A percentile compares a stretch with the other conserved stretches of the same genome.
phyloP scores from a whole-genome alignment of 2,888 invertebrate species.

The Drosophila dives region DNA sequence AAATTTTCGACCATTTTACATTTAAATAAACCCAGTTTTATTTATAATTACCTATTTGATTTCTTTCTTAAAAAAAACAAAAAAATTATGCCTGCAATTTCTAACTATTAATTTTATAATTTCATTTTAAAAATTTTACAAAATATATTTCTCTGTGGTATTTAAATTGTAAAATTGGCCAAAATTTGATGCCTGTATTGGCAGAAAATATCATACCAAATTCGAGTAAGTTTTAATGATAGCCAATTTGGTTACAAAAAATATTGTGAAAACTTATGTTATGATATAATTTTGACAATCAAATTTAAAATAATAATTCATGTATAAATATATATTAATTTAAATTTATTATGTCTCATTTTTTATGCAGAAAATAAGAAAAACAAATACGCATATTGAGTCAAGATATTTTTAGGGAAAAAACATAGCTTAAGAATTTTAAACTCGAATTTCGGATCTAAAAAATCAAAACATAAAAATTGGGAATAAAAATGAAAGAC shows the following conservation, averaged over 20 bases:
- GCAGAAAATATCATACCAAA: not conserved
- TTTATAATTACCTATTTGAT: no score
- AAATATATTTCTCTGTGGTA: not conserved
- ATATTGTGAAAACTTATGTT: not conserved
- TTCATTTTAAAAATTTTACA: not conserved
- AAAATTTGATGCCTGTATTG: not conserved
- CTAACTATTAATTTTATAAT: no score
- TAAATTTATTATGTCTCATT: not conserved
- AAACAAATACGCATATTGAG: not conserved
- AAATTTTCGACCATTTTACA: not conserved
- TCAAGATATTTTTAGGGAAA: not conserved
- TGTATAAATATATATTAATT: not conserved
- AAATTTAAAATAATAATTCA: not conserved
- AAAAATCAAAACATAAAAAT: not conserved
- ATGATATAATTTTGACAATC: not conserved
- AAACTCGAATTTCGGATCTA: not conserved
- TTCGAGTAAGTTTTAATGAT: not conserved
- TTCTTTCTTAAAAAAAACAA: not conserved
- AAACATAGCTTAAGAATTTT: not conserved
- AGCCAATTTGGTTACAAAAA: not conserved
- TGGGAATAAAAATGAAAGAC: not conserved
- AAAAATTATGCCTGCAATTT: not conserved
- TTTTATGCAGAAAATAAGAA: not conserved
- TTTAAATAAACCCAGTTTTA: not conserved
- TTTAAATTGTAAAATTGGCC: not conserved